Evolutionary conservation across 1,140 invertebrate genomes (phyloP).

Genomic region (Bombus waltoni): DNA sequence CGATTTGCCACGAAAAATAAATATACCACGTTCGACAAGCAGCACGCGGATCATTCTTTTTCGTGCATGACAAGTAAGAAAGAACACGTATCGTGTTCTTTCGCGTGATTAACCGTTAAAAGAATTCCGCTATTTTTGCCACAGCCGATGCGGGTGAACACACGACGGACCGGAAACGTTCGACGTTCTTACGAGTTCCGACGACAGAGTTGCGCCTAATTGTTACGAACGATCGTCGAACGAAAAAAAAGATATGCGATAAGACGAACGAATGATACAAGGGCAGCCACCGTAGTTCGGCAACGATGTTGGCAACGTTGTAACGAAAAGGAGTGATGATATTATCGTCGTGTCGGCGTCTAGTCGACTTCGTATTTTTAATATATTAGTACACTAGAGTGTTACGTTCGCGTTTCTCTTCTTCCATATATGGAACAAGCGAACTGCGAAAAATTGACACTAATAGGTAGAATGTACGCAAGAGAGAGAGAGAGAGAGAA

Average conservation of each 20-base stretch:
- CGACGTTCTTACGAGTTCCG: background rate
- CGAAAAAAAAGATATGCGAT: too few relatives aligned
- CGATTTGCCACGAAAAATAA: too few relatives aligned
- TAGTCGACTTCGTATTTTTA: constrained; percentile 44
- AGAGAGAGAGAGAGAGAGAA: background rate
- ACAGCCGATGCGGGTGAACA: constrained; percentile 22
- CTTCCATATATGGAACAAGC: background rate
- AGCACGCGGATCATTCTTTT: too few relatives aligned
- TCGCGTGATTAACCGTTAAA: background rate
- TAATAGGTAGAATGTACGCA: constrained; percentile 8
- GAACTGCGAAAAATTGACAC: background rate
- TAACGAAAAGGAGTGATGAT: background rate
- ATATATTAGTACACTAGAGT: constrained; percentile 27
- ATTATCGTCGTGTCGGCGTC: constrained; percentile 17
- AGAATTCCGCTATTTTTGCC: constrained; percentile 29
- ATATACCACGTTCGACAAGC: too few relatives aligned
- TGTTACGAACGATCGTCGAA: background rate
- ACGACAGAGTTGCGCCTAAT: constrained; percentile 1
- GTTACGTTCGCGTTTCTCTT: constrained; percentile 2
- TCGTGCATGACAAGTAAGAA: background rate
- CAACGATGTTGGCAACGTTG: background rate
- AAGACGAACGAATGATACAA: background rate
- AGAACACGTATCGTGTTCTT: background rate
- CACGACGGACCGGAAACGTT: background rate
- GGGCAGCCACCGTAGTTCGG: background rate